These are phyloP conservation scores for Oxyura jamaicensis DNA, from an alignment of 2,113 vertebrate species.

Conservation along the genomic window DNA sequence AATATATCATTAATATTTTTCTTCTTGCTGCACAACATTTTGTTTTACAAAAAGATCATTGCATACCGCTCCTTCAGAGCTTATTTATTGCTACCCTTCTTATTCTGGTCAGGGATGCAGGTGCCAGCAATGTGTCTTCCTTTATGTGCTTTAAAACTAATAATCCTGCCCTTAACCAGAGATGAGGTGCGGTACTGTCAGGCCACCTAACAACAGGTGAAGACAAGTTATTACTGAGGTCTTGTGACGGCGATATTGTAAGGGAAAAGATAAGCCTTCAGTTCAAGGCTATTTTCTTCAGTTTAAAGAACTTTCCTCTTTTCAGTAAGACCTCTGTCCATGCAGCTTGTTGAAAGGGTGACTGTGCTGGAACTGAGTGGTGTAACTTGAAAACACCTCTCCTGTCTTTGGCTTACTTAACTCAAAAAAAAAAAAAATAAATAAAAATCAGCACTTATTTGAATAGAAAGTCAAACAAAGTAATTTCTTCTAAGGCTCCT, in stretches of 20 bases:
- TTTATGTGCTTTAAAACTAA: not conserved
- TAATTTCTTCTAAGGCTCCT: not conserved
- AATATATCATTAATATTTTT: not conserved
- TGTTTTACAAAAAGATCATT: not conserved
- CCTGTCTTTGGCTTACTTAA: not conserved
- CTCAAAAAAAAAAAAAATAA: not conserved
- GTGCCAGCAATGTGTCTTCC: not conserved
- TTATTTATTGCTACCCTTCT: not conserved
- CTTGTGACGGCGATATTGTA: not conserved
- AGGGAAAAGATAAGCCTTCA: not conserved
- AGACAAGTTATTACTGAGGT: not conserved
- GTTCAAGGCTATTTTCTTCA: not conserved
- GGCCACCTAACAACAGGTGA: not conserved
- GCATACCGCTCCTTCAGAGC: not conserved
- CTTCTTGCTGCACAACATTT: not conserved
- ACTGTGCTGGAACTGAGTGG: not conserved
- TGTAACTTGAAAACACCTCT: not conserved
- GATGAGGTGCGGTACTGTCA: not conserved
- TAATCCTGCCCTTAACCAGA: not conserved
- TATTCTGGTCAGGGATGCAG: not conserved
- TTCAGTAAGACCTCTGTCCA: not conserved
- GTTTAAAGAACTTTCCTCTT: not conserved
- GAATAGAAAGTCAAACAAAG: not conserved
- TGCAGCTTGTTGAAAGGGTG: not conserved
- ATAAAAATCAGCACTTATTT: not conserved